These are phyloP conservation scores for Beroe forskalii DNA, from an alignment of 37 sponge, comb jelly and placozoan genomes.

Conservation along the genomic window DNA sequence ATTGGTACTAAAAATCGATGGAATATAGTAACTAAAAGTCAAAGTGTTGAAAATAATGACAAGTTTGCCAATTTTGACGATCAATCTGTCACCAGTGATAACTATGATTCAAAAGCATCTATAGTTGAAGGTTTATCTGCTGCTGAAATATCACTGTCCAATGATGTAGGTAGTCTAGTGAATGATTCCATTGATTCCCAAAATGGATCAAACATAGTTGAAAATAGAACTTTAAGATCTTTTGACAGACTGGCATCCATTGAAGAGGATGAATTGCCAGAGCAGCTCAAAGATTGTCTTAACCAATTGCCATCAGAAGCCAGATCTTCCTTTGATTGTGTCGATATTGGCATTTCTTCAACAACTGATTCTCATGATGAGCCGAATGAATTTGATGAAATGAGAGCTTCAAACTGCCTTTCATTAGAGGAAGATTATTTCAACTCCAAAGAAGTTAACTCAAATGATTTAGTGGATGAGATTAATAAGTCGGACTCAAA, in stretches of 20 bases:
- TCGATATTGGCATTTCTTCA: background rate
- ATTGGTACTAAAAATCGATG: conserved; percentile 52
- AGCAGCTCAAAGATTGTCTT: background rate
- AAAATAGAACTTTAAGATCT: too few relatives aligned
- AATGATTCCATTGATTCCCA: too few relatives aligned
- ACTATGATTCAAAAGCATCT: background rate
- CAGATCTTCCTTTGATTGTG: background rate
- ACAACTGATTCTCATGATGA: background rate
- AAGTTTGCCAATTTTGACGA: background rate
- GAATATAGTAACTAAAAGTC: background rate
- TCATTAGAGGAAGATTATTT: too few relatives aligned
- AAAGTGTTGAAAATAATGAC: background rate
- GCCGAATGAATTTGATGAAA: background rate
- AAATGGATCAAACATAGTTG: too few relatives aligned
- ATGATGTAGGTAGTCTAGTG: too few relatives aligned
- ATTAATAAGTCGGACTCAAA: background rate
- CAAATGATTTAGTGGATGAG: background rate
- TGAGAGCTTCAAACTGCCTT: too few relatives aligned
- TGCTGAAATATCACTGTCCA: background rate
- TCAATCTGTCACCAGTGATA: background rate
- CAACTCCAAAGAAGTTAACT: background rate
- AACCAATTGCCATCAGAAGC: background rate
- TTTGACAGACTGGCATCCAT: too few relatives aligned
- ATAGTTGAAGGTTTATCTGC: too few relatives aligned
- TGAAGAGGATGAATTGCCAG: too few relatives aligned